These are phyloP conservation scores for Clitarchus hookeri DNA, from an alignment of 2,888 invertebrate species.

Conservation along the genomic window DNA sequence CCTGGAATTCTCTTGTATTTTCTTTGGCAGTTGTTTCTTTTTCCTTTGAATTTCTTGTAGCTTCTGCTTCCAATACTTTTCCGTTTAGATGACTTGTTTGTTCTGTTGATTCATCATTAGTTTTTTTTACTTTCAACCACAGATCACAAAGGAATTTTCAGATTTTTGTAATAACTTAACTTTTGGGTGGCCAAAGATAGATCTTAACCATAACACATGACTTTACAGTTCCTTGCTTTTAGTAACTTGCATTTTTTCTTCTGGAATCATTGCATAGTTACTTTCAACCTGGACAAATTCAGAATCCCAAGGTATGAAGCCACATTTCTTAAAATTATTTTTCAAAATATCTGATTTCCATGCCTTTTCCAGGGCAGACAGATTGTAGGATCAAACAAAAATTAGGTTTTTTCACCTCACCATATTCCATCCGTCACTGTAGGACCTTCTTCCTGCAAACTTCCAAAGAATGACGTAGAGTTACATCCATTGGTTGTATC, in stretches of 20 bases:
- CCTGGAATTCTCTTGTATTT: too few relatives aligned
- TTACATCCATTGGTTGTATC: background rate
- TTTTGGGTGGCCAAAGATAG: background rate
- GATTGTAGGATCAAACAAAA: background rate
- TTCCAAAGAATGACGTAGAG: background rate
- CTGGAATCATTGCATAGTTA: background rate
- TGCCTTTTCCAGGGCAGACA: background rate
- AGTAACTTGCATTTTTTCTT: background rate
- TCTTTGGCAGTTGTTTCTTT: too few relatives aligned
- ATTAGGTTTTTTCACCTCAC: background rate
- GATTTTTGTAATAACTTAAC: too few relatives aligned
- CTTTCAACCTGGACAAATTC: background rate
- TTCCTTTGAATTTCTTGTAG: too few relatives aligned
- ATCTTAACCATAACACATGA: background rate
- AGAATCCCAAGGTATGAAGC: background rate
- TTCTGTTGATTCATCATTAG: too few relatives aligned
- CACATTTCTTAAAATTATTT: background rate
- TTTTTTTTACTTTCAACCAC: too few relatives aligned
- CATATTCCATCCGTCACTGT: background rate
- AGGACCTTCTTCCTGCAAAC: background rate
- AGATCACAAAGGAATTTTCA: too few relatives aligned
- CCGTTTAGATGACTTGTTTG: too few relatives aligned
- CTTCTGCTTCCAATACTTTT: too few relatives aligned
- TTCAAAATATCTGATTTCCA: background rate
- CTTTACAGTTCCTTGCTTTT: background rate